Evolutionary conservation across 1,140 invertebrate species (phyloP).

Genomic region (Papilio aristodemus): DNA sequence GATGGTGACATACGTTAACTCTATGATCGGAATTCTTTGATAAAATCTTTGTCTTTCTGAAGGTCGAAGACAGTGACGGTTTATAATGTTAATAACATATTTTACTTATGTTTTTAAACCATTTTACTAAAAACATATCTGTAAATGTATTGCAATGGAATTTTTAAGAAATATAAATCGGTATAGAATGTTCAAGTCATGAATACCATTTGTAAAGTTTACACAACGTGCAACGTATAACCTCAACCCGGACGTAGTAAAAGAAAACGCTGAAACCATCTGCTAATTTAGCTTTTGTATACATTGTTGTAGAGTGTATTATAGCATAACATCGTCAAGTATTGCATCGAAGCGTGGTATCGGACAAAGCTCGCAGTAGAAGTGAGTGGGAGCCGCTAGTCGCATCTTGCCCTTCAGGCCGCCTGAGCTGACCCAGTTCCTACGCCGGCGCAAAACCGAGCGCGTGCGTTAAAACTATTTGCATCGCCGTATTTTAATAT

Average conservation of each 20-base stretch:
- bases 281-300: background rate
- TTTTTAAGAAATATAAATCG: background rate
- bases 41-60: conserved; percentile 1
- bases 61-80: background rate
- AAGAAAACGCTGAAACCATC: background rate
- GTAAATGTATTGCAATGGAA: background rate
- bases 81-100: conserved; percentile 1
- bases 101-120: background rate
- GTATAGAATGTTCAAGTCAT: background rate
- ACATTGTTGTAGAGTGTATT: background rate
- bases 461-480: conserved; percentile 2
- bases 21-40: background rate
- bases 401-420: conserved; percentile 34
- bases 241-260: conserved; percentile 24
- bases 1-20: conserved; percentile 49
- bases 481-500: conserved; percentile 13
- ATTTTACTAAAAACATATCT: background rate
- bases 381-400: conserved; percentile 22
- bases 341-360: conserved; percentile 18
- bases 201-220: conserved; percentile 1
- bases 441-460: conserved; percentile 11
- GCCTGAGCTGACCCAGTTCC: conserved; percentile 27
- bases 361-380: conserved; percentile 15
- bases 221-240: conserved; percentile 22
- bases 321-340: background rate